A percentile compares a stretch with the other conserved stretches of the same genome.
These are phyloP conservation scores for Columba janthina DNA, from an alignment of 2,113 vertebrate genomes.

Conservation along the genomic window DNA sequence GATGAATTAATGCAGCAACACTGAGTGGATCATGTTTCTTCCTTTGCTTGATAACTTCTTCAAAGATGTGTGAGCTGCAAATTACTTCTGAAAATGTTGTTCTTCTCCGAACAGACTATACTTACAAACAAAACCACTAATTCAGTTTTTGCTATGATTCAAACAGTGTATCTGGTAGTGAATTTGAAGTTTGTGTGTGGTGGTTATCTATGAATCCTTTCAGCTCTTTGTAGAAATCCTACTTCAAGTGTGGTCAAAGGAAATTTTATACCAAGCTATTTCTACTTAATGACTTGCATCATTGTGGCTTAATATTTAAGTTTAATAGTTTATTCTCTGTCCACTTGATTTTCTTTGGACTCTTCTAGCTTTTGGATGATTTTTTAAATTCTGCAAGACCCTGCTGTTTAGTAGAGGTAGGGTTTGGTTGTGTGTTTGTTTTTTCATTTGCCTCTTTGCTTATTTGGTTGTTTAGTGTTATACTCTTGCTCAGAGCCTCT, in stretches of 20 bases:
- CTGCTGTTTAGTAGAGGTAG: neutral
- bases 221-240: neutral
- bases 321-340: neutral
- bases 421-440: neutral
- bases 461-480: neutral
- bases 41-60: neutral
- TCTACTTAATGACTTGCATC: neutral
- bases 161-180: neutral
- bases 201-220: neutral
- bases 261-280: neutral
- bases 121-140: neutral
- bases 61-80: neutral
- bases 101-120: neutral
- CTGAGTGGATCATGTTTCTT: neutral
- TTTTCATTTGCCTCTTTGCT: neutral
- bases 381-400: neutral
- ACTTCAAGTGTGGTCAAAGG: fast-evolving
- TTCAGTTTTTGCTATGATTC: neutral
- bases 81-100: neutral
- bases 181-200: neutral
- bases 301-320: neutral
- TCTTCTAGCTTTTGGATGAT: neutral
- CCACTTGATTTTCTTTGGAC: neutral
- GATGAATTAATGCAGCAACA: neutral
- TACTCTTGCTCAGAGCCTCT: neutral